Base-by-base conservation (phyloP, 2,113 vertebrate species). In the Halichoerus grypus region DNA sequence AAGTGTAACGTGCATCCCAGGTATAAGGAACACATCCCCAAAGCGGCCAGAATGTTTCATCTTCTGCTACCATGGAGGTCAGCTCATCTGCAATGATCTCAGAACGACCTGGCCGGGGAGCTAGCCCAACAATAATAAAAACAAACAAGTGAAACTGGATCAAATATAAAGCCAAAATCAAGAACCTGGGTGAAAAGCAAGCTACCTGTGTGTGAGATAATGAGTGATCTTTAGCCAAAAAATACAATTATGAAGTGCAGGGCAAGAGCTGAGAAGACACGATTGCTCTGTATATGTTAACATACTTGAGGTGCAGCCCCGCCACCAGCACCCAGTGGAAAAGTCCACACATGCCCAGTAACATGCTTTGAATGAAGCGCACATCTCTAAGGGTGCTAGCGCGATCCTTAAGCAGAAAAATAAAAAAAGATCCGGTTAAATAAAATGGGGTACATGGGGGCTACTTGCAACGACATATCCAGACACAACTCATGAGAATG, bases 361-460 rank as follows among this genome's bases (percentile, higher is more conserved):
- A 98, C 91, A 97, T 95, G 95, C 87, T 98, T 98, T 97, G 96
- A 98, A 98, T 97, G 97, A 98, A 97, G 74, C 33, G 76, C 5
- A 16, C 5, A 19, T 98, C 98, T 98, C 97, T 97, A 98, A 98
- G 97, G 86, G 91, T 96, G 98, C 87, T 36, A 97, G 86, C 94
- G 46, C 46, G 88, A 93, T 97, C 94, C 91, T 98, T 91, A 91
- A 87, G 85, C 74, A 97, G 96, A 97, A 97, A 96, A 98, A 98
- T 86, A 98, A 98, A 98, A 98, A 94, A 95, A 71, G 90, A 97
- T 36, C 5, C 69, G 76, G 85, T 95, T 97, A 72, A 96, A 98
- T 90, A 97, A 98, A 98, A 97, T n/a, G 67, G n/a, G 79, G 88
- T 92, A 74, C 69, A 92, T 83, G 36, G 63, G 28, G 97, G 84